Conservation (phyloP, 2,797 vertebrate genomes). For the Chrysocyon brachyurus region DNA sequence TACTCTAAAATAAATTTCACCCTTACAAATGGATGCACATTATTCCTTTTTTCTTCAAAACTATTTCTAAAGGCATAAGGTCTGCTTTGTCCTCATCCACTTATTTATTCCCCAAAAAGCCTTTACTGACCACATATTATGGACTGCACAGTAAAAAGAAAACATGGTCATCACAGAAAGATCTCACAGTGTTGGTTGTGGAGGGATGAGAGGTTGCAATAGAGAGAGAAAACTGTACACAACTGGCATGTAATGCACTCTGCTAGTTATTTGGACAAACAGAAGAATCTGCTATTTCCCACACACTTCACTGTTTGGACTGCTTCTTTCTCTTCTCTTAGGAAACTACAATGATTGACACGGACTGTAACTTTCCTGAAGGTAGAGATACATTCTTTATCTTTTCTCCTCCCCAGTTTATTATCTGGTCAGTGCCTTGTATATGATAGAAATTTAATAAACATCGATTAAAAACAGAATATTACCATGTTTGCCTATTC, state of each 20-base stretch:
- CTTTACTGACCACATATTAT: background rate
- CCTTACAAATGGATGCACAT: background rate
- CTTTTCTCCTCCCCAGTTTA: background rate
- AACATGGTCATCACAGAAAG: background rate
- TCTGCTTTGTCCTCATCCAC: background rate
- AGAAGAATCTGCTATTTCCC: background rate
- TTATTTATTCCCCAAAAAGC: background rate
- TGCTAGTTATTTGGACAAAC: background rate
- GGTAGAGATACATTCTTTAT: background rate
- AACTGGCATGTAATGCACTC: background rate
- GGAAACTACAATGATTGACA: background rate
- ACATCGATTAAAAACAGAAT: background rate
- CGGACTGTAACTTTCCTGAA: background rate
- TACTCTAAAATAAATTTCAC: background rate
- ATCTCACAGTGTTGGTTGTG: background rate
- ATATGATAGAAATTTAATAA: background rate
- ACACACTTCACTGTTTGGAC: background rate
- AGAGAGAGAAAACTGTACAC: background rate
- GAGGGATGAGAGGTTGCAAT: background rate
- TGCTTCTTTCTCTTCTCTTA: background rate
- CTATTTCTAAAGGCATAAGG: background rate
- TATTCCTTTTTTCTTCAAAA: background rate
- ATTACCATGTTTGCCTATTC: conserved; percentile 22
- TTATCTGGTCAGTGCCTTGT: background rate
- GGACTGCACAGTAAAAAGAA: background rate